Conservation (phyloP, 2,888 invertebrate species). For the Chironomus tentans region DNA sequence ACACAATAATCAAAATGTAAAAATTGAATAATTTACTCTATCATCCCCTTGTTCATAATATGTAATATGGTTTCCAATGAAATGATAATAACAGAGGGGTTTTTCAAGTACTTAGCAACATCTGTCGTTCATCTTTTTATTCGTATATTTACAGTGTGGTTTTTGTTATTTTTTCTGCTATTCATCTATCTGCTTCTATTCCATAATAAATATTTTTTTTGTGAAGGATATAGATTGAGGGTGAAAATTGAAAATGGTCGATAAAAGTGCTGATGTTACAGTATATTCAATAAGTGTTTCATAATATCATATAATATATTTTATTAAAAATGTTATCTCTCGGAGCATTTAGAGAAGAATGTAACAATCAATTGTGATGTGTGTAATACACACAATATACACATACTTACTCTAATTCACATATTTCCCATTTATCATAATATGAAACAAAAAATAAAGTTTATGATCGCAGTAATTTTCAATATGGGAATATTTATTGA, state of each 20-base stretch:
- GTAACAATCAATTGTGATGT: background rate
- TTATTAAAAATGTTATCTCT: background rate
- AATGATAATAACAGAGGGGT: constrained; percentile 26
- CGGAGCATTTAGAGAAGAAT: background rate
- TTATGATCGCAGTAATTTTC: too few relatives aligned
- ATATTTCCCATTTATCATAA: background rate
- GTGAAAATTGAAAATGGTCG: constrained; percentile 26
- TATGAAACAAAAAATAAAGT: background rate
- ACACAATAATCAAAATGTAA: constrained; percentile 22
- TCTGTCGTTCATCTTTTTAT: constrained; percentile 24
- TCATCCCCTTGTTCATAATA: constrained; percentile 26
- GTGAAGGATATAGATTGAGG: background rate
- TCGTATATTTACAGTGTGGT: constrained; percentile 25
- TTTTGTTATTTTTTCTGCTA: constrained; percentile 10
- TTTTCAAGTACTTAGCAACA: constrained; percentile 27
- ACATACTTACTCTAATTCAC: background rate
- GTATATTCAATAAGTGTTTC: background rate
- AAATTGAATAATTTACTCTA: constrained; percentile 27
- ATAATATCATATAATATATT: background rate
- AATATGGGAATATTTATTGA: too few relatives aligned
- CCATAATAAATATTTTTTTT: background rate
- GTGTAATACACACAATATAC: background rate
- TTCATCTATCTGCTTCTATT: background rate
- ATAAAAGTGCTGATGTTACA: constrained; percentile 8
- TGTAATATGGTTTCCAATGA: constrained; percentile 26